Conservation (phyloP, 1,140 invertebrate genomes). For the Dendroctonus ponderosae region DNA sequence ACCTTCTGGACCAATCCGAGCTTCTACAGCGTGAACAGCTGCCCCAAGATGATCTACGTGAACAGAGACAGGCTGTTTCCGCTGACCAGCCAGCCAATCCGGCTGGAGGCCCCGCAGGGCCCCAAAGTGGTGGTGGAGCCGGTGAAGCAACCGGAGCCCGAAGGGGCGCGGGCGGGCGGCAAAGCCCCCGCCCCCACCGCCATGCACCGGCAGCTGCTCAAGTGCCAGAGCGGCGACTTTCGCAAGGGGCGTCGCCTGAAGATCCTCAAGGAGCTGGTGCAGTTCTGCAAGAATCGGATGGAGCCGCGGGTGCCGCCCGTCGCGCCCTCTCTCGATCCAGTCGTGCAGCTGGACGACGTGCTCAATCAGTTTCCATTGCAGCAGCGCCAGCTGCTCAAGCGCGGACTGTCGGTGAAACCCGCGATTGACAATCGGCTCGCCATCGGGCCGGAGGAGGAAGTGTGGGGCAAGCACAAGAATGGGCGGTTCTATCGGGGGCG, state of each 20-base stretch:
- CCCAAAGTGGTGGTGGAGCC: constrained; percentile 1
- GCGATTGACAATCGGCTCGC: constrained; percentile 2
- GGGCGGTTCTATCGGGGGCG: constrained; percentile 61
- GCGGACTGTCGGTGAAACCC: background rate
- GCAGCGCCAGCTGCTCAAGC: constrained; percentile 8
- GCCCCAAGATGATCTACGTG: constrained; percentile 30
- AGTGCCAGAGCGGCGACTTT: background rate
- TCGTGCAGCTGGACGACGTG: background rate
- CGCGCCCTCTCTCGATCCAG: background rate
- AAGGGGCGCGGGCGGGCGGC: constrained; percentile 6
- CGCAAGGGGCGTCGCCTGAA: constrained; percentile 18
- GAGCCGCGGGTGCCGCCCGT: constrained; percentile 14
- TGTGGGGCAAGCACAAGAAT: constrained; percentile 66
- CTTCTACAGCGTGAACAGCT: constrained; percentile 42
- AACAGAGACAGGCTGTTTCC: constrained; percentile 43
- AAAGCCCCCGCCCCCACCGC: too few species aligned
- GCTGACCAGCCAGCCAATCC: constrained; percentile 40
- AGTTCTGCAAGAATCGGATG: constrained; percentile 6
- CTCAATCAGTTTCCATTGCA: background rate
- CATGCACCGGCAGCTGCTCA: too few species aligned
- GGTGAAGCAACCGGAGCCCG: background rate
- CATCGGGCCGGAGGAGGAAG: constrained; percentile 45
- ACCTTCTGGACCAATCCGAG: constrained; percentile 40
- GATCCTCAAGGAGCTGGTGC: constrained; percentile 15
- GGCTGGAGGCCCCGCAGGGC: constrained; percentile 23